phyloP scores from a whole-genome alignment of 2,888 invertebrate species.

The Fissipunctia ypsillon region DNA sequence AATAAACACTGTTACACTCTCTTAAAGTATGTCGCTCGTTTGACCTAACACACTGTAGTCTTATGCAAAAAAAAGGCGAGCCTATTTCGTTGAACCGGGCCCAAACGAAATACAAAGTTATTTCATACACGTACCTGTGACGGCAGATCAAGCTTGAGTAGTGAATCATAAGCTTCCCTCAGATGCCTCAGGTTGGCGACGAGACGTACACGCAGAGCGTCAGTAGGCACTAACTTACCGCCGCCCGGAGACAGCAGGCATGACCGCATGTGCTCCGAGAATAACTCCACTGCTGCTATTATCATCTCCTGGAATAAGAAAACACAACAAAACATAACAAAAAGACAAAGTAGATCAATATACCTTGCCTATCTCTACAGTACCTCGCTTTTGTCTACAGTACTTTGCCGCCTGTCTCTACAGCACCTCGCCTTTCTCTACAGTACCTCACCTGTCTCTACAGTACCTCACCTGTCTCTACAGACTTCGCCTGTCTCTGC shows the following conservation, averaged over 20 bases:
- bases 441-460: not conserved
- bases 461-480: not conserved
- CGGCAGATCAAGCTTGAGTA: constrained; percentile 96
- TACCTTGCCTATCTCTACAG: not conserved
- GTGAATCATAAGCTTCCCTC: constrained; percentile 93
- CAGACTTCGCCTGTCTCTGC: not conserved
- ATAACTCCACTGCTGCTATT: constrained; percentile 93
- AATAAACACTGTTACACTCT: not conserved
- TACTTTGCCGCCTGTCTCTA: not conserved
- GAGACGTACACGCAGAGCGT: constrained; percentile 89
- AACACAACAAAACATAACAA: not conserved
- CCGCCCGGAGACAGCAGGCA: constrained; percentile 92
- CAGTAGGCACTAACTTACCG: constrained; percentile 86
- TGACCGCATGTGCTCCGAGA: constrained; percentile 93
- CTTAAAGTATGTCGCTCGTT: not conserved
- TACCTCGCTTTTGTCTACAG: not conserved
- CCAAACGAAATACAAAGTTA: not conserved
- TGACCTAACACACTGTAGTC: not conserved
- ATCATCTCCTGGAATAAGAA: constrained; percentile 92
- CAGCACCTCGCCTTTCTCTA: not conserved
- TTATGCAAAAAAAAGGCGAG: not conserved
- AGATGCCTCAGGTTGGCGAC: constrained; percentile 94
- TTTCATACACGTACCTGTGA: constrained; percentile 90
- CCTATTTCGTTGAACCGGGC: too few relatives aligned
- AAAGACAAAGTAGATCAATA: not conserved